Evolutionary conservation across 2,797 vertebrate genomes (phyloP).

Genomic region (Lemur catta): DNA sequence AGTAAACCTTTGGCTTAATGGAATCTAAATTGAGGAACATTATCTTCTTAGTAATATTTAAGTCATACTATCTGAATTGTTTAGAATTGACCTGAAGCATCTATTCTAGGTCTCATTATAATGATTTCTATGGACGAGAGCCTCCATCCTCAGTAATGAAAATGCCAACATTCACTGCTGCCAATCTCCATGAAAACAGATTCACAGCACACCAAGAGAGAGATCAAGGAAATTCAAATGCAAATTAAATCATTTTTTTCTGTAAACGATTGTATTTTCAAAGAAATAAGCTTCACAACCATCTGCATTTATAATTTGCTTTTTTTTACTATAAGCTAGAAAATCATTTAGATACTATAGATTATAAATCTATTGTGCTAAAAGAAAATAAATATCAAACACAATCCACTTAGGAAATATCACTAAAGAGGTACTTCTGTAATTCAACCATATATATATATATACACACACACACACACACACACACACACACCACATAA

Average conservation of each 20-base stretch:
- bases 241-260: background rate
- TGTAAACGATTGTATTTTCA: background rate
- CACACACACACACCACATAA: background rate
- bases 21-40: background rate
- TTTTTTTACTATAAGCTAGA: background rate
- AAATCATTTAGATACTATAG: background rate
- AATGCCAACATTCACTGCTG: background rate
- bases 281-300: background rate
- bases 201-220: background rate
- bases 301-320: background rate
- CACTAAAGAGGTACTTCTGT: background rate
- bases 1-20: background rate
- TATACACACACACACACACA: background rate
- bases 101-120: background rate
- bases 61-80: constrained; percentile 14
- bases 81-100: constrained; percentile 59
- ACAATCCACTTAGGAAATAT: background rate
- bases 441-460: background rate
- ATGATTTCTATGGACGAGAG: constrained; percentile 37
- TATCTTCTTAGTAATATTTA: constrained; percentile 51
- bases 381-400: background rate
- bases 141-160: background rate
- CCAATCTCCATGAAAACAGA: constrained; percentile 27
- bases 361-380: background rate
- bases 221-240: background rate